These are phyloP conservation scores for Drosophila bunnanda DNA, from an alignment of 2,888 invertebrate genomes.

Conservation along the genomic window DNA sequence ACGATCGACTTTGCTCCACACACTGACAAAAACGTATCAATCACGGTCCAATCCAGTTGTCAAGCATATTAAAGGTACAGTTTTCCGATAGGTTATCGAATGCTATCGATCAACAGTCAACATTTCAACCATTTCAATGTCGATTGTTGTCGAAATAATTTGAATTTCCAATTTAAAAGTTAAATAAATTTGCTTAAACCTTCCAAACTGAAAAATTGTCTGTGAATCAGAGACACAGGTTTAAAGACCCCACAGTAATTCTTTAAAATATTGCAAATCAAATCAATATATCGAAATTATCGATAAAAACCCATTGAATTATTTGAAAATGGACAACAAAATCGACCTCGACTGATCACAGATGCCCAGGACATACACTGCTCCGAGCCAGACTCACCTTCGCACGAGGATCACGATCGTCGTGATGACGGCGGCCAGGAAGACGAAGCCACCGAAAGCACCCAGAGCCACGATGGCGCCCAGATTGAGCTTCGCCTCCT, in stretches of 20 bases:
- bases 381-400: constrained; percentile 87
- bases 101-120: neutral
- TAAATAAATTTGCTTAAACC: neutral
- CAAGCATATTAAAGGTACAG: neutral
- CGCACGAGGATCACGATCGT: constrained; percentile 94
- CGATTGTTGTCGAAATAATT: neutral
- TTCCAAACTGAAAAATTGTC: neutral
- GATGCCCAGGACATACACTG: neutral
- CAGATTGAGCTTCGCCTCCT: constrained; percentile 90
- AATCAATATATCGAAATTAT: neutral
- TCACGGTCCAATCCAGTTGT: constrained; percentile 2
- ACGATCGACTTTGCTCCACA: constrained; percentile 40
- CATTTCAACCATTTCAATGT: neutral
- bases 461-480: constrained; percentile 95
- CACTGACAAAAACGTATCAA: constrained; percentile 5
- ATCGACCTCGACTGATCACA: constrained; percentile 23
- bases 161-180: neutral
- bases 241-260: neutral
- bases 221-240: no score
- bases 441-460: constrained; percentile 95
- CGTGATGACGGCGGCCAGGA: constrained; percentile 94
- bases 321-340: constrained; percentile 10
- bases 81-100: neutral
- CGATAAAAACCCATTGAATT: neutral
- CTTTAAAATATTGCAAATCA: neutral